Conservation (phyloP, 1,140 invertebrate genomes). For the Pollicipes pollicipes region DNA sequence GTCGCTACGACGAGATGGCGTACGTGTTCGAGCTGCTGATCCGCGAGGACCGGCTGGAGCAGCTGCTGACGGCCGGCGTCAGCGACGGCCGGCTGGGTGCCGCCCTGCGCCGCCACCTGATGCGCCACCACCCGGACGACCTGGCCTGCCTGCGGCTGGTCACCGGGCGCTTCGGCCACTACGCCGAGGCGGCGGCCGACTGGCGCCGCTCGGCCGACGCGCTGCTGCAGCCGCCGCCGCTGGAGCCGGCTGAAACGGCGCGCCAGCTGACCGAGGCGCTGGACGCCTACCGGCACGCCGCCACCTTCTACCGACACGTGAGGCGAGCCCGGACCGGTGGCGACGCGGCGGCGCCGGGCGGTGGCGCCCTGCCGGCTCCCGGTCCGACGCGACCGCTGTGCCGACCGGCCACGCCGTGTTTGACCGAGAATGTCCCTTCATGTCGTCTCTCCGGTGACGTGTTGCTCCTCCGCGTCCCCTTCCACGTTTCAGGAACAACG, state of each 20-base stretch:
- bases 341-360: too few species aligned
- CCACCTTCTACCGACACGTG: not conserved
- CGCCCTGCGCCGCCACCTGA: not conserved
- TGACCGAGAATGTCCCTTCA: too few species aligned
- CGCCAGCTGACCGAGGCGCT: not conserved
- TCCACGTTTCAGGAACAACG: too few species aligned
- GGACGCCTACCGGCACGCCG: not conserved
- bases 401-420: too few species aligned
- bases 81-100: not conserved
- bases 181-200: not conserved
- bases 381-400: too few species aligned
- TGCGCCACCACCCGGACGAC: not conserved
- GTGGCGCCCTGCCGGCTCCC: too few species aligned
- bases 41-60: not conserved
- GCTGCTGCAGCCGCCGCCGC: not conserved
- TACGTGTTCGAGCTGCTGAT: not conserved
- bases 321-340: too few species aligned
- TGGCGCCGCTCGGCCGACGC: not conserved
- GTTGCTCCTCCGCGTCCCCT: too few species aligned
- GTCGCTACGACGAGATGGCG: not conserved
- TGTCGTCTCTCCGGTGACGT: too few species aligned
- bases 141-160: not conserved
- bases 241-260: not conserved
- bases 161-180: not conserved
- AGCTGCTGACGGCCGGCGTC: not conserved